Base-by-base conservation (phyloP, 2,797 vertebrate species). In the Adelosebastes latens region DNA sequence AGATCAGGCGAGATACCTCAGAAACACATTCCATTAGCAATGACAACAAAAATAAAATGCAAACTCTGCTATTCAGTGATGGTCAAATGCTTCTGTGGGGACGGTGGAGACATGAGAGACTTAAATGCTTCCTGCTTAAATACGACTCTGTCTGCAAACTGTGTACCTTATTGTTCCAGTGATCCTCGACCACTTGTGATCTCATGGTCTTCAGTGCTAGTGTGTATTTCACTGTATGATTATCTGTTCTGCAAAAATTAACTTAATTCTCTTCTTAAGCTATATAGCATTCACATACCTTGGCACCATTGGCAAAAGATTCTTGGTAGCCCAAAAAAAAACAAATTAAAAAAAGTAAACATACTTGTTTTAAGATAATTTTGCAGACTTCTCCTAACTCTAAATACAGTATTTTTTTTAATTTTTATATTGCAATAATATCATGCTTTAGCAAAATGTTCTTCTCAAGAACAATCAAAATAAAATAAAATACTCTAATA, bases 371-470 rank as follows among this genome's bases (percentile, higher is more conserved):
- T 96, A 97, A 97, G 96, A 97, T 97, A 95, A 97, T 96, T 98
- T 96, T 96, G 96, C 97, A 96, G 92, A 93, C 97, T 94, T 95
- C 97, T 96, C 96, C 97, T 98, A 98, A 97, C 96, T 97, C 97
- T 99, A 98, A 98, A 97, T 99, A 99, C 97, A 97, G 96, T 96
- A 96, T 96, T 91, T 92, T 90, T 78, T 82, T 72, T 1, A 66
- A 95, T 97, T 96, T 96, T 96, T 84, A 94, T 96, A 96, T 97
- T 96, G 97, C 97, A 97, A 95, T 97, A 98, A 97, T 97, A 94
- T 98, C 98, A 99, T 99, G 98, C 98, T 98, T 98, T 97, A 99
- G 98, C 98, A 98, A 98, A 99, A 98, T 97, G 97, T 97, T 98
- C 97, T 97, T 97, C 96, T 98, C 95, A 96, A 96, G 98, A 99